Evolutionary conservation across 1,140 invertebrate species (phyloP).

Genomic region (Globodera rostochiensis): DNA sequence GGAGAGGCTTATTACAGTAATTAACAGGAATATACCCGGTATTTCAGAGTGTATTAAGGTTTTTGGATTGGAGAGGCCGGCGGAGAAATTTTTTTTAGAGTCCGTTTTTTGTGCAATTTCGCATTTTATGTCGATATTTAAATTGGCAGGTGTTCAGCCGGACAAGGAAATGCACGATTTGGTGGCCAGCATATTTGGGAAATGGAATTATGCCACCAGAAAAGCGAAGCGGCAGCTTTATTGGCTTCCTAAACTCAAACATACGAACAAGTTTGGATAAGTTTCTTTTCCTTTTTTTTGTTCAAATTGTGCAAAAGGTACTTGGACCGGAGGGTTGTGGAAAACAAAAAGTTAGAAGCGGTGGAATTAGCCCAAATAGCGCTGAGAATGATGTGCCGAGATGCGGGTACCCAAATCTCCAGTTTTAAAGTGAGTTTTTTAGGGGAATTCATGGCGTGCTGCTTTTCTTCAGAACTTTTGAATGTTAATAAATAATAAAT

Average conservation of each 20-base stretch:
- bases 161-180: slow-evolving; percentile 83
- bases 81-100: too few relatives aligned
- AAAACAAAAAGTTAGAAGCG: slow-evolving; percentile 69
- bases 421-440: slow-evolving; percentile 68
- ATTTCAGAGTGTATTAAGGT: too few relatives aligned
- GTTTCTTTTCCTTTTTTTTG: slow-evolving; percentile 2
- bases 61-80: too few relatives aligned
- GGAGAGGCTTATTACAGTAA: too few relatives aligned
- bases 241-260: slow-evolving; percentile 95
- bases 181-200: slow-evolving; percentile 81
- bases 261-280: slow-evolving; percentile 75
- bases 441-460: too few relatives aligned
- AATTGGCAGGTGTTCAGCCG: slow-evolving; percentile 78
- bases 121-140: slow-evolving; percentile 8
- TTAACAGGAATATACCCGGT: too few relatives aligned
- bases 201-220: slow-evolving; percentile 75
- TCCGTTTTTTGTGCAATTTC: too few relatives aligned
- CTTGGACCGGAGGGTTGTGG: slow-evolving; percentile 76
- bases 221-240: slow-evolving; percentile 91
- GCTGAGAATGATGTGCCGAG: slow-evolving; percentile 81
- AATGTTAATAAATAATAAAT: too few relatives aligned
- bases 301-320: slow-evolving; percentile 68
- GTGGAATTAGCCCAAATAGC: slow-evolving; percentile 83
- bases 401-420: slow-evolving; percentile 75
- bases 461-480: too few relatives aligned